A percentile compares a stretch with the other conserved stretches of the same genome.
These are phyloP conservation scores for Sterrhoptilus dennistouni DNA, from an alignment of 2,113 vertebrate species.

Conservation along the genomic window DNA sequence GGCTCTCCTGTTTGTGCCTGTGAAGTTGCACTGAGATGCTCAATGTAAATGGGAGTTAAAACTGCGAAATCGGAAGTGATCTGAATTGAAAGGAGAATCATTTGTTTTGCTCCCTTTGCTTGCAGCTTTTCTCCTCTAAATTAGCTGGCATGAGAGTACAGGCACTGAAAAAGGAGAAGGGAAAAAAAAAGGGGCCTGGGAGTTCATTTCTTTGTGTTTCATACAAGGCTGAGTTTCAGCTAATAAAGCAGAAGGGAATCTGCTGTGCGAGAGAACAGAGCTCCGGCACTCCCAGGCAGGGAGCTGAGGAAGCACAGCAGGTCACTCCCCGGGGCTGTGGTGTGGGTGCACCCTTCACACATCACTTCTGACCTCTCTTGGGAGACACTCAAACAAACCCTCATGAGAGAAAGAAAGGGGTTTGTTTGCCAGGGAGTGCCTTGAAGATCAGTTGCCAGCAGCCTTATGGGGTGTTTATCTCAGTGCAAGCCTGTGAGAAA, in stretches of 20 bases:
- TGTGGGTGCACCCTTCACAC: neutral
- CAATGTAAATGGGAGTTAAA: neutral
- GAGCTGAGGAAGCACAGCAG: neutral
- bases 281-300: neutral
- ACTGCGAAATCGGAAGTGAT: neutral
- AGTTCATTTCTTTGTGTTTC: neutral
- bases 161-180: neutral
- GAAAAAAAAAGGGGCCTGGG: neutral
- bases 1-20: neutral
- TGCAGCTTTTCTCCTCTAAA: neutral
- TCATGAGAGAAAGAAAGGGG: neutral
- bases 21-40: neutral
- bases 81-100: neutral
- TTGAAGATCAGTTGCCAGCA: neutral
- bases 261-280: neutral
- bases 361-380: neutral
- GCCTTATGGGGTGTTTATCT: neutral
- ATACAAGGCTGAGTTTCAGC: neutral
- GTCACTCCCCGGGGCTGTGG: neutral
- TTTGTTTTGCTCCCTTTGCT: neutral
- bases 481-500: neutral
- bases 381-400: neutral
- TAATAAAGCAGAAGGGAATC: neutral
- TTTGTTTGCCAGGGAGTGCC: neutral
- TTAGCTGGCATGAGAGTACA: neutral